Evolutionary conservation across 2,888 invertebrate species (phyloP), one percentile per base, ranked within the genome.

Genomic region (Argyra leucocephala): DNA sequence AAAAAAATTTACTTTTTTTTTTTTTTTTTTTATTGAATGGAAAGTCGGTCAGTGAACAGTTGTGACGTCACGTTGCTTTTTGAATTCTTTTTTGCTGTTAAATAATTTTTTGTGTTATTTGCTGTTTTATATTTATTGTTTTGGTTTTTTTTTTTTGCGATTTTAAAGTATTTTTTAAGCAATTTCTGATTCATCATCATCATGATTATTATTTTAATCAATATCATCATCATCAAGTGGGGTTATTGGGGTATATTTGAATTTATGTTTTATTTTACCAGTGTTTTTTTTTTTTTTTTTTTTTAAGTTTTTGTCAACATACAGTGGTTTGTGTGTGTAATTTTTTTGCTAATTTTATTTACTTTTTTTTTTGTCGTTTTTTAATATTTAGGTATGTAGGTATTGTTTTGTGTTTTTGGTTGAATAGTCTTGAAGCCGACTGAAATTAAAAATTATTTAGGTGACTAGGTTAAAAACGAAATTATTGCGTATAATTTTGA

Each of bases 391-490:
- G 12, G 26, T 7, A 26, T 7, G 4, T 6, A 31, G 31, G 31
- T 31, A 31, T 31, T 31, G 7, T 26, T 26, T 26, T 26, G 4
- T 26, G 4, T 26, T 26, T 31, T 31, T 6, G 31, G 31, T 31
- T 31, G 48, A 48, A 48, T 48, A 48, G 48, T 18, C 48, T 9
- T 18, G 31, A 31, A 10, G 15, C 12, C 3, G 15, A 48, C 12
- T 18, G 18, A 48, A 48, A 31, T 6, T 10, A 48, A 48, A 48
- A 48, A n/a, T 12, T 9, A 48, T 12, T 48, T 48, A 48, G 48
- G 48, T 48, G 48, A 48, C 48, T 48, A 48, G 48, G 48, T 48
- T 48, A 48, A n/a, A 48, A 48, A n/a, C 48, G 18, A 48, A 48
- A 48, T 48, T 15, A 48, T 48, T 48, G 48, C 48, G 48, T 48